These are phyloP conservation scores for Papilio xuthus DNA, from an alignment of 1,140 invertebrate genomes.

Conservation along the genomic window DNA sequence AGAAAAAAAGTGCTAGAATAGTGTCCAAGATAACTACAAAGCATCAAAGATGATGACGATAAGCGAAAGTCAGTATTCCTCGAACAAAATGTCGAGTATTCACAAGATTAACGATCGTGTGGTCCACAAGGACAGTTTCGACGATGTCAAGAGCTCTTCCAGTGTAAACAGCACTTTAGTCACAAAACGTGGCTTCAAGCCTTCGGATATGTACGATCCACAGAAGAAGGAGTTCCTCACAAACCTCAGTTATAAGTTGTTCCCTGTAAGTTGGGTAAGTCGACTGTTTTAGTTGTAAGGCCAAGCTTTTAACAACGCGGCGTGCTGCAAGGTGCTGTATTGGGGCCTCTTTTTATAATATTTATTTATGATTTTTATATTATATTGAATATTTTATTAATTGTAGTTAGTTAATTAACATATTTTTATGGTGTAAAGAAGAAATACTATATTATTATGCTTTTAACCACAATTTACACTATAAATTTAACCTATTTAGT, in stretches of 20 bases:
- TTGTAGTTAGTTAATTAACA: slow-evolving; percentile 37
- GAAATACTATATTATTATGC: neutral
- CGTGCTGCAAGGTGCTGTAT: slow-evolving; percentile 58
- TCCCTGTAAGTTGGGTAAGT: slow-evolving; percentile 90
- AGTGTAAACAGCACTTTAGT: slow-evolving; percentile 77
- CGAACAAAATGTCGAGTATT: slow-evolving; percentile 78
- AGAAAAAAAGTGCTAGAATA: neutral
- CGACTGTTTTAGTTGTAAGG: slow-evolving; percentile 47
- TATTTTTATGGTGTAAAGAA: neutral
- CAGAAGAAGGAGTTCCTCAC: slow-evolving; percentile 90
- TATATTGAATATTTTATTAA: slow-evolving; percentile 11
- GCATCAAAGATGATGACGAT: slow-evolving; percentile 78
- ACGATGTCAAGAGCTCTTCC: slow-evolving; percentile 75
- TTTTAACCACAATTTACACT: neutral
- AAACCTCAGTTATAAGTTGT: slow-evolving; percentile 88
- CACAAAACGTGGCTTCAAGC: slow-evolving; percentile 88
- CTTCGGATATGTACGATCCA: slow-evolving; percentile 91
- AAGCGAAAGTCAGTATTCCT: slow-evolving; percentile 79
- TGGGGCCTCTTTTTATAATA: slow-evolving; percentile 50
- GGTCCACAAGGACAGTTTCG: slow-evolving; percentile 76
- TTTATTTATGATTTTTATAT: slow-evolving; percentile 34
- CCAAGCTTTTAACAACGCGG: slow-evolving; percentile 65
- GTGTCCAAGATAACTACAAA: slow-evolving; percentile 40
- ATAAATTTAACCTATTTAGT: neutral
- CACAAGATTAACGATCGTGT: slow-evolving; percentile 79